Evolutionary conservation across 2,113 vertebrate species (phyloP), one percentile per base, ranked within the genome.

Genomic region (Ictidomys tridecemlineatus): DNA sequence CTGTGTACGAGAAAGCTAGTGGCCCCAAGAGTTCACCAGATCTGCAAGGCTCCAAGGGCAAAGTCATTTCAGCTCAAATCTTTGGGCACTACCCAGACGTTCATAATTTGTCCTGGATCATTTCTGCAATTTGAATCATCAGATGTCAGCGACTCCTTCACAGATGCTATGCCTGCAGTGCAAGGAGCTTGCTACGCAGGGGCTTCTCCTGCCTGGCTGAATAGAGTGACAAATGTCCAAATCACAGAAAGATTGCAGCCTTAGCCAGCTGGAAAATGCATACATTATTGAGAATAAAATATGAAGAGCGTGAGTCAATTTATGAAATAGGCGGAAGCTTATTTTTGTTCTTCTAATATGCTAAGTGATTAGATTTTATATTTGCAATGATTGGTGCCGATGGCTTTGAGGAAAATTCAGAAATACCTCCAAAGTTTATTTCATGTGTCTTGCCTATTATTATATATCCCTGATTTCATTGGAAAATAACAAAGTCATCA

Each of bases 101-200:
- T 98, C 97, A 95, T 97, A 96, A 97, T 96, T 86, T 95, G 95
- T 97, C 96, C 98, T 96, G 96, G 97, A 97, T 98, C 97, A 91
- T 97, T 98, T 98, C 98, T 97, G 97, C 95, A 77, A 97, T 98
- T 97, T 96, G 98, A 95, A 96, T 97, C 97, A 95, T 97, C 97
- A 93, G 96, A 97, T 98, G 98, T 97, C 97, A 97, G 96, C 70
- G 69, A 61, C 90, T 96, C 87, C 97, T 96, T 96, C 97, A 97
- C 98, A 98, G 97, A 98, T 98, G 98, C 97, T 97, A 17, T 20
- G 92, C 98, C 98, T 69, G 96, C 97, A 90, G 97, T 85, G 96
- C 95, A 93, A 97, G 96, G 87, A 98, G 97, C 84, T 78, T 63
- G 93, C 94, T 11, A 96, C 97, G 67, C 89, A 45, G 97, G 97